Base-by-base conservation (phyloP, 2,888 invertebrate species). In the Ornithoptera alexandrae region DNA sequence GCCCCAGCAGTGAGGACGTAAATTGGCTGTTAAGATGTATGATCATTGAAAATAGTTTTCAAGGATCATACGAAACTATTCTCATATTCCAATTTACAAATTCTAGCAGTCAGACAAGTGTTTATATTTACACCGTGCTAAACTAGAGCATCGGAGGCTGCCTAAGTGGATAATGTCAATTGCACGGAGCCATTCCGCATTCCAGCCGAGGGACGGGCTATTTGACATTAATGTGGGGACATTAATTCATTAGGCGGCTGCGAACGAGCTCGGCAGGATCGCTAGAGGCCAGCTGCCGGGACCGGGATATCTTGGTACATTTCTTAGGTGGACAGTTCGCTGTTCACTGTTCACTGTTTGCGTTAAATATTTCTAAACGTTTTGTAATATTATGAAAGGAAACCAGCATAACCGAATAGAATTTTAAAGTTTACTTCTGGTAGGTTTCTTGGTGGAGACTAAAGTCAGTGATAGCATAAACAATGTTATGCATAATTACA, bases 131-230 rank as follows among this genome's bases (percentile, higher is more conserved):
- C 62, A 76, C 84, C 83, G 78, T 65, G 73, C 70, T 69, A 72
- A 78, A 80, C 76, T 80, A 81, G 79, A 82, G 79, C 84, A 82
- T 83, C 84, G 86, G 88, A 82, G 85, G 85, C 84, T 82, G 79
- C 53, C 80, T 89, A 90, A 92, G 89, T 89, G 89, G 89, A 89
- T 90, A 90, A 90, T 89, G 86, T 89, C 89, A 86, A 87, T 87
- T 87, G 88, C 81, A 77, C 76, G 78, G 78, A 84, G 82, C 81
- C 85, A 90, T 92, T 92, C 92, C 92, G 92, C 92, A 91, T 92
- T 91, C 92, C 90, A 76, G 64, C 72, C 77, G 77, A 12, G 74
- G 82, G 76, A 81, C 81, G 80, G 84, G 72, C 81, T 82, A 82
- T 84, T 86, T 84, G 83, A 84, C 85, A 86, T 87, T 87, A 87